Evolutionary conservation across 2,888 invertebrate genomes (phyloP), one percentile per base, ranked within the genome.

Genomic region (Drosophila diplacantha): DNA sequence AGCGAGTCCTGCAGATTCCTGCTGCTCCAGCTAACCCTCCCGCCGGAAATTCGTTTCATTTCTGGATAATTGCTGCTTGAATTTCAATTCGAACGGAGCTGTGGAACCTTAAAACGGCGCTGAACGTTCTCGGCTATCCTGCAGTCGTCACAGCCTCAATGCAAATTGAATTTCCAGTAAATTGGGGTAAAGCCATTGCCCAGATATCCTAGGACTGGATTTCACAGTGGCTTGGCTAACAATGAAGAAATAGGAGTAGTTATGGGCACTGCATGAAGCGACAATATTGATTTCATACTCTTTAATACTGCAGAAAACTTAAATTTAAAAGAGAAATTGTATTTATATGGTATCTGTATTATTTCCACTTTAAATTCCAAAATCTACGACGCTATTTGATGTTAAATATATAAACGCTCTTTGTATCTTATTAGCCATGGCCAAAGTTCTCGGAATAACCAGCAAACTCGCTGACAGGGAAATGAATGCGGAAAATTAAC

Each of bases 61-160:
- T 75, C 70, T 53, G 72, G 83, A 77, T 81, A 81, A 81, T 81
- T 84, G 83, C 80, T 82, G 75, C 80, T 80, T 81, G 83, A 80
- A 83, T 80, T 83, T 80, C 79, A 80, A 80, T 80, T 79, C 82
- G 71, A 71, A 75, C 69, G 66, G 69, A 59, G 67, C 16, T 31
- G 39, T 31, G 31, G 44, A 46, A 31, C 35, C 61, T 61, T 61
- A 62, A 61, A 61, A 62, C 63, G 16, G 35, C 35, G 46, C 46
- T n/a, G 44, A 58, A 46, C 31, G 46, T 20, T 57, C 39, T 35
- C 46, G 47, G 60, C 39, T 58, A 51, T 46, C 63, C 67, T 49
- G 56, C 71, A 60, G 68, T 62, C 56, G 69, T 68, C 75, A 62
- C 69, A 71, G 59, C 63, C 53, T 50, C 54, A 52, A 47, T 57